Percentiles rank a stretch among this genome's conserved stretches.
These are phyloP conservation scores for Lymantria monacha DNA, from an alignment of 2,888 invertebrate species.

Conservation along the genomic window DNA sequence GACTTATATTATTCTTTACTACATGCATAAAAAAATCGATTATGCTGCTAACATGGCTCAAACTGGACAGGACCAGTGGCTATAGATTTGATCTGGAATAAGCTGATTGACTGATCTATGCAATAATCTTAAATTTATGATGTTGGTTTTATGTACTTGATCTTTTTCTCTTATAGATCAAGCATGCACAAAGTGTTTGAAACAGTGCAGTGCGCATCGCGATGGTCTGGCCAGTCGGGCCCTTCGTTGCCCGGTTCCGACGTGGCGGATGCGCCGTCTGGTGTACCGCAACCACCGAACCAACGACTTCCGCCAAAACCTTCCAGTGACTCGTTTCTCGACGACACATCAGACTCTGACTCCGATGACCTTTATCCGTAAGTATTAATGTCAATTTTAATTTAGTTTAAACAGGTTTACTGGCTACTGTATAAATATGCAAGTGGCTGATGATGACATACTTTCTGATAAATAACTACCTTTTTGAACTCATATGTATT, in stretches of 20 bases:
- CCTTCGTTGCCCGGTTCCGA: conserved; percentile 67
- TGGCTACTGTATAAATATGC: too few species aligned
- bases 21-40: too few species aligned
- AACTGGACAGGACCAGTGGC: too few species aligned
- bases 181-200: conserved; percentile 95
- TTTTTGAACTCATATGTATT: too few species aligned
- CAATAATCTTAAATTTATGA: too few species aligned
- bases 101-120: too few species aligned
- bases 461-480: too few species aligned
- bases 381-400: conserved; percentile 49
- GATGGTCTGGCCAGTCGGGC: conserved; percentile 75
- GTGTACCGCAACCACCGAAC: conserved; percentile 61
- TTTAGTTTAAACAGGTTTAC: background rate
- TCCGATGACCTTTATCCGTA: conserved; percentile 89
- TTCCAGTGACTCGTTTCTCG: conserved; percentile 79
- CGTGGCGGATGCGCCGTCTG: conserved; percentile 66
- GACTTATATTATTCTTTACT: too few species aligned
- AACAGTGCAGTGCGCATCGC: conserved; percentile 92
- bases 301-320: conserved; percentile 83
- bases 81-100: too few species aligned
- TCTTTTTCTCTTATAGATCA: conserved; percentile 75
- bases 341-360: conserved; percentile 83
- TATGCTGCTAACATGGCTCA: too few species aligned
- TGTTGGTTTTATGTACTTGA: too few species aligned
- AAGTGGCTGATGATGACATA: too few species aligned